Evolutionary conservation across 2,888 invertebrate genomes (phyloP), one percentile per base, ranked within the genome.

Genomic region (Cephus spinipes): DNA sequence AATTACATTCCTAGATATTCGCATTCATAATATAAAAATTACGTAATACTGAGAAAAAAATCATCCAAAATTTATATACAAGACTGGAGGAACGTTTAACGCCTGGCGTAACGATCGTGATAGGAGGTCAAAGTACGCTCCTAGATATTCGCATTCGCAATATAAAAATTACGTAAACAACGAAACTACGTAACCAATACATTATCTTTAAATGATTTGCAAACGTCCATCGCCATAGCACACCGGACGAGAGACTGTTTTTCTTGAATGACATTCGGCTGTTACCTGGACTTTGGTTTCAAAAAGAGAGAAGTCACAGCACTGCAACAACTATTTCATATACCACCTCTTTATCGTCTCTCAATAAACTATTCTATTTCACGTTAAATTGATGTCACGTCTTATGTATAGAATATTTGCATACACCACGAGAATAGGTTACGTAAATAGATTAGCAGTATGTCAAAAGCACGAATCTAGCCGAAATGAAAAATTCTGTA

Each of bases 1-100:
- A 86, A 85, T 83, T 84, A 34, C 84, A 77, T 0, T 12, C 74
- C n/a, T 55, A 75, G 30, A 82, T 79, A 79, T 76, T 79, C 80
- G 68, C 75, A 73, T 76, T 73, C 78, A 40, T 36, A 36, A 40
- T 15, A 4, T 23, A 77, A 31, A 73, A 80, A 76, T 75, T 68
- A 68, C 15, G 30, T 34, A 34, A 34, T 11, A 34, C 1, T 34
- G 34, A 9, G 12, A 4, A 15, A 15, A 15, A 36, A 40, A 15
- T 12, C 12, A 4, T 40, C 36, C 1, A 40, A 40, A 40, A 40
- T 40, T 40, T 40, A 12, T 40, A 40, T 15, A 40, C 0, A 40
- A 40, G 15, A 40, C 15, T 15, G 12, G 4, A 40, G 15, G 40
- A 40, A 15, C 40, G 15, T 15, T 4, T 40, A 40, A 40, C 40